Conservation (phyloP, 2,113 vertebrate genomes). For the Podilymbus podiceps region DNA sequence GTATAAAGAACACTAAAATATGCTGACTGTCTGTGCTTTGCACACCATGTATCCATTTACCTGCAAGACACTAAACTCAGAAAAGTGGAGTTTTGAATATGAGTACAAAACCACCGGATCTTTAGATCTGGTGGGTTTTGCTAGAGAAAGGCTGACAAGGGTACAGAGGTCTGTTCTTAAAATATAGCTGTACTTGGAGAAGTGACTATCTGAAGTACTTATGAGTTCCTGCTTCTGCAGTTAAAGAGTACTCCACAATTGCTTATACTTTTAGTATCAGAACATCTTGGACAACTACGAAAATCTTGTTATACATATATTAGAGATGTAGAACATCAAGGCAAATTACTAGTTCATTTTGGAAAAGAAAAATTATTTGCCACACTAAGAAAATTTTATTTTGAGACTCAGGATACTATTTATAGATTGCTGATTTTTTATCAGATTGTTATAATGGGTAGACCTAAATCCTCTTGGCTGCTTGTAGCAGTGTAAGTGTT, state of each 20-base stretch:
- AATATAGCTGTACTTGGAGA: background rate
- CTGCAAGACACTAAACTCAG: constrained; percentile 4
- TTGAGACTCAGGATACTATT: background rate
- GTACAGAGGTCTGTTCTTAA: background rate
- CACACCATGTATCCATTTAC: background rate
- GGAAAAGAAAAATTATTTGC: background rate
- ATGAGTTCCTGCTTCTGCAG: background rate
- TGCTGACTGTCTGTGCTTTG: constrained; percentile 34
- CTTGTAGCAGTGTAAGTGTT: background rate
- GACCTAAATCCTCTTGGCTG: background rate
- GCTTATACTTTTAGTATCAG: background rate
- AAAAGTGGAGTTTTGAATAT: background rate
- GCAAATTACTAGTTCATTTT: background rate
- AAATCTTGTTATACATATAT: background rate
- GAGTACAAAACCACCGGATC: background rate
- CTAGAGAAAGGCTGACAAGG: background rate
- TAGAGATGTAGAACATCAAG: background rate
- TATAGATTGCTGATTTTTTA: background rate
- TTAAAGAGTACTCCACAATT: background rate
- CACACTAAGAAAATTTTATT: background rate
- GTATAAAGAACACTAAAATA: constrained; percentile 50
- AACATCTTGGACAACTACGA: background rate
- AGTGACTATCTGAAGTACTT: background rate
- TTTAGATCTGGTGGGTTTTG: background rate
- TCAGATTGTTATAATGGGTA: background rate